Conservation (phyloP, 2,888 invertebrate genomes). For the Machimus atricapillus region DNA sequence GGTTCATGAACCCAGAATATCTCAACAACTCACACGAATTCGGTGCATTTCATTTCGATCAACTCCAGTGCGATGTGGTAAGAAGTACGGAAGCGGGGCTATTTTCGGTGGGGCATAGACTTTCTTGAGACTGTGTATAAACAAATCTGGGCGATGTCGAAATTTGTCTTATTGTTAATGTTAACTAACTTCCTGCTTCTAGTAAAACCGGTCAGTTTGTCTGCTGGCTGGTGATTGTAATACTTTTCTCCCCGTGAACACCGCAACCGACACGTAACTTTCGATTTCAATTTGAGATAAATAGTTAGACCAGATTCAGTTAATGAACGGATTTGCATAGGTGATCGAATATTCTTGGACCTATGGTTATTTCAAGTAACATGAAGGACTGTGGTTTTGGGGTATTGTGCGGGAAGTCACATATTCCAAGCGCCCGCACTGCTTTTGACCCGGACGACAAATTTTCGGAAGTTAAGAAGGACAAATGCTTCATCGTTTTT, state of each 20-base stretch:
- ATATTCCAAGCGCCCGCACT: background rate
- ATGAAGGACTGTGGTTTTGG: background rate
- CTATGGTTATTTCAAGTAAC: background rate
- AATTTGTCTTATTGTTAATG: background rate
- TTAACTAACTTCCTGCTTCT: slow-evolving; percentile 15
- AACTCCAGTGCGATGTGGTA: background rate
- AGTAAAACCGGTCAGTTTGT: background rate
- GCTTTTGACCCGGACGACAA: background rate
- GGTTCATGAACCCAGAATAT: slow-evolving; percentile 13
- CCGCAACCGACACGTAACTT: background rate
- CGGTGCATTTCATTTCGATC: background rate
- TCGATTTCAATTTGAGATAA: slow-evolving; percentile 25
- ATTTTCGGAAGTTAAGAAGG: background rate
- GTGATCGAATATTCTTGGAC: background rate
- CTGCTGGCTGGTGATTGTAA: background rate
- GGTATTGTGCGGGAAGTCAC: background rate
- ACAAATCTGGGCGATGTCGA: background rate
- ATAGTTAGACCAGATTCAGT: background rate
- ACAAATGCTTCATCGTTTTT: background rate
- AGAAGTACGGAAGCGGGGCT: background rate
- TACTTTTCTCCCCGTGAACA: background rate
- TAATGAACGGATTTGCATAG: background rate
- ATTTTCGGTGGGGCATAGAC: background rate
- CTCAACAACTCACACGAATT: background rate
- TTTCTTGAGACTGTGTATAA: background rate